Evolutionary conservation across 2,797 vertebrate species (phyloP), one percentile per base, ranked within the genome.

Genomic region (Diplodus puntazzo): DNA sequence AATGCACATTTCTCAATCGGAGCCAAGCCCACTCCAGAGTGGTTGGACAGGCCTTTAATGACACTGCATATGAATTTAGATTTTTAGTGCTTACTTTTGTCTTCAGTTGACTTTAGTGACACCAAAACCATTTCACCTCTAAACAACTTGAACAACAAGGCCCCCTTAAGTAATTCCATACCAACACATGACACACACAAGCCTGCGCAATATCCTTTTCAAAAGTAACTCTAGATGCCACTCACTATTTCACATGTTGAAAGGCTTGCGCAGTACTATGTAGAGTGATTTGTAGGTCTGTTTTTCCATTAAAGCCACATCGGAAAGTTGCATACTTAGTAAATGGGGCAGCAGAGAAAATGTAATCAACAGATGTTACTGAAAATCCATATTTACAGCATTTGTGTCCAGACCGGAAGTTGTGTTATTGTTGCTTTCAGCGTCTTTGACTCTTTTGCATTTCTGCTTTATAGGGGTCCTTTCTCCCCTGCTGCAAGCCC

Each of bases 141-240:
- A 0, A 42, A 58, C 9, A 66, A 60, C 61, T 20, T 34, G 1
- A 50, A 53, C 5, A 69, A 66, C 62, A 78, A 74, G 1, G 7
- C 16, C 39, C 18, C 25, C 23, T 9, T 21, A 21, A 61, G 27
- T 43, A n/a, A 12, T 39, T 8, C 27, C 13, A 12, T 4, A 50
- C 42, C 21, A 42, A 87, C 80, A 85, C 50, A 72, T n/a, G 49
- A 86, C 45, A 80, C 72, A 14, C 30, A 7, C 9, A 50, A 50
- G n/a, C 49, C 68, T 48, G 58, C 45, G 71, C 39, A 30, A 25
- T 55, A 60, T 86, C 52, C 25, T 39, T 84, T 81, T 69, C 79
- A 79, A 21, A 25, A 16, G 60, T 69, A 58, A 87, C 25, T 39
- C 69, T 62, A 69, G 61, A 79, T 9, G 1, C 10, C 14, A 0